These are phyloP conservation scores for Gymnorhina tibicen DNA, from an alignment of 2,113 vertebrate genomes.

Conservation along the genomic window DNA sequence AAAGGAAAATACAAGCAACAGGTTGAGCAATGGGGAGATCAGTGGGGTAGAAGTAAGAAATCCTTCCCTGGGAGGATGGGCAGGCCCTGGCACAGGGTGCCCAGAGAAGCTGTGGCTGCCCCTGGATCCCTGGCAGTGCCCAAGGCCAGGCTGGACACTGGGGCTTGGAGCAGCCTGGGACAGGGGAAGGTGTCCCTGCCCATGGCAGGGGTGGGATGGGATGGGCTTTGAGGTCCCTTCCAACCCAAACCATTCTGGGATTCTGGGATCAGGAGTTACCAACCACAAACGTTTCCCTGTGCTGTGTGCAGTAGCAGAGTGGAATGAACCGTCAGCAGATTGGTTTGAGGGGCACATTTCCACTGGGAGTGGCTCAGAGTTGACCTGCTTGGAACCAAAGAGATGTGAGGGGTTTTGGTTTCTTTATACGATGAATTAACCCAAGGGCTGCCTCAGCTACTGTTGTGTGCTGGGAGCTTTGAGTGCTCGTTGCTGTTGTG, in stretches of 20 bases:
- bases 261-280: not conserved
- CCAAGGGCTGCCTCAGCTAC: not conserved
- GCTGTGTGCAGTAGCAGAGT: not conserved
- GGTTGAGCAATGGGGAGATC: not conserved
- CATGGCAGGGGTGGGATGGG: not conserved
- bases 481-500: not conserved
- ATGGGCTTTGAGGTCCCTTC: fast-evolving
- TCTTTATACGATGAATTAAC: not conserved
- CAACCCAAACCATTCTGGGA: fast-evolving
- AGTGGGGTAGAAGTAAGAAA: not conserved
- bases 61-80: not conserved
- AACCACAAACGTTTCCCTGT: not conserved
- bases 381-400: not conserved
- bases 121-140: not conserved
- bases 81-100: not conserved
- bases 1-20: not conserved
- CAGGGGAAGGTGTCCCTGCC: not conserved
- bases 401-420: not conserved
- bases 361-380: not conserved
- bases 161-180: not conserved
- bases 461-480: not conserved
- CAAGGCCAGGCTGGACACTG: not conserved
- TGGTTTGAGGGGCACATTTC: not conserved
- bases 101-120: not conserved
- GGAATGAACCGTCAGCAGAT: not conserved